phyloP scores from a whole-genome alignment of 1,140 invertebrate species.

The Lordiphosa collinella region DNA sequence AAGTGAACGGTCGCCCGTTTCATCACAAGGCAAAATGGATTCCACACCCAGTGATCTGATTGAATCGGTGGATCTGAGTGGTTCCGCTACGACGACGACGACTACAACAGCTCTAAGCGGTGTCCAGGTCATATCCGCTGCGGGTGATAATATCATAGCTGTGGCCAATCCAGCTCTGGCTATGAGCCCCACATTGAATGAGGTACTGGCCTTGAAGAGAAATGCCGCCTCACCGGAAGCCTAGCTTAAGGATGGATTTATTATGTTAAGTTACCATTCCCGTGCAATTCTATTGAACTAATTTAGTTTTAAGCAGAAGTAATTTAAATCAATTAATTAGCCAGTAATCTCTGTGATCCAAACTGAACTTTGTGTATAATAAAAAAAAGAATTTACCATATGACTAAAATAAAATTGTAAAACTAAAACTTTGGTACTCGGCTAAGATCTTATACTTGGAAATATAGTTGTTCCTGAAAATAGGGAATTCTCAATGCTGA shows the following conservation, averaged over 20 bases:
- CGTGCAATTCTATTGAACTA: conserved; percentile 50
- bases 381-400: too few species aligned
- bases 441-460: too few species aligned
- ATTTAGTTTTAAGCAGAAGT: conserved; percentile 15
- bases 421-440: too few species aligned
- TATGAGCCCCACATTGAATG: conserved; percentile 79
- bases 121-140: conserved; percentile 89
- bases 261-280: conserved; percentile 16
- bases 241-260: conserved; percentile 15
- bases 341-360: too few species aligned
- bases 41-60: conserved; percentile 12
- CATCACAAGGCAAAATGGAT: conserved; percentile 19
- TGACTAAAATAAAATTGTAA: too few species aligned
- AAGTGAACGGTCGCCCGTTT: conserved; percentile 52
- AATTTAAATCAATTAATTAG: conserved; percentile 33
- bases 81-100: neutral
- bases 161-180: conserved; percentile 91
- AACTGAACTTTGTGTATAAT: too few species aligned
- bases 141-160: conserved; percentile 92
- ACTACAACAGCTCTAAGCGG: conserved; percentile 71
- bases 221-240: conserved; percentile 64
- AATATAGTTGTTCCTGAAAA: too few species aligned
- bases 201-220: conserved; percentile 61
- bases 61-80: conserved; percentile 51
- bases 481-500: too few species aligned